Percentiles rank a stretch among this genome's conserved stretches.
phyloP scores from a whole-genome alignment of 2,797 vertebrate species.

The Manis pentadactyla region DNA sequence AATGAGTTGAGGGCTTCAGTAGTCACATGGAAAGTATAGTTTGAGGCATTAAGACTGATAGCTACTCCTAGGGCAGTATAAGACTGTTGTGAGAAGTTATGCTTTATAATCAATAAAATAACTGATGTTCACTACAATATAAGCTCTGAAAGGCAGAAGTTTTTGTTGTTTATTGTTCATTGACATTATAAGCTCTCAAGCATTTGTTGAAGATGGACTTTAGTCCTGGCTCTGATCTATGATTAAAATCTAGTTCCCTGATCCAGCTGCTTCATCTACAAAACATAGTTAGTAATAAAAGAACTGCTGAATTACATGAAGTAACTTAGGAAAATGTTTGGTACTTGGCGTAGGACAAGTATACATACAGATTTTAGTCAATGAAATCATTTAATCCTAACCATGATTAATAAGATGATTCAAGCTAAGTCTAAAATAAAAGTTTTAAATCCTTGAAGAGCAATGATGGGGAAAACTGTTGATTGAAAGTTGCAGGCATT shows the following conservation, averaged over 20 bases:
- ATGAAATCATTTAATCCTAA: not conserved
- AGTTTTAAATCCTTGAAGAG: not conserved
- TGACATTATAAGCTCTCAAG: not conserved
- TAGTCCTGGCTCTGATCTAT: not conserved
- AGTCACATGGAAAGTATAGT: slow-evolving; percentile 13
- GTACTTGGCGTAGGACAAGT: not conserved
- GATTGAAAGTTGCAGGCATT: not conserved
- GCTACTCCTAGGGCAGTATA: not conserved
- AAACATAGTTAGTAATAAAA: not conserved
- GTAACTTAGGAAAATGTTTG: not conserved
- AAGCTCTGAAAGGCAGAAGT: not conserved
- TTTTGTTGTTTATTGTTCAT: not conserved
- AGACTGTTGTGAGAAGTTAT: not conserved
- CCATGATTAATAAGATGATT: not conserved
- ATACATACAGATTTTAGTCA: not conserved
- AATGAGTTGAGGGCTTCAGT: not conserved
- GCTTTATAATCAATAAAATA: slow-evolving; percentile 47
- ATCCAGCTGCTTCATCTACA: not conserved
- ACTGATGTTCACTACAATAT: not conserved
- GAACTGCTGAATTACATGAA: not conserved
- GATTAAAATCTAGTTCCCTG: not conserved
- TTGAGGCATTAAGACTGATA: not conserved
- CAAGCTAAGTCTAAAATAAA: not conserved
- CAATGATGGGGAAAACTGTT: not conserved
- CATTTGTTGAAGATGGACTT: not conserved